Base-by-base conservation (phyloP, 2,113 vertebrate genomes). In the Lynx canadensis region DNA sequence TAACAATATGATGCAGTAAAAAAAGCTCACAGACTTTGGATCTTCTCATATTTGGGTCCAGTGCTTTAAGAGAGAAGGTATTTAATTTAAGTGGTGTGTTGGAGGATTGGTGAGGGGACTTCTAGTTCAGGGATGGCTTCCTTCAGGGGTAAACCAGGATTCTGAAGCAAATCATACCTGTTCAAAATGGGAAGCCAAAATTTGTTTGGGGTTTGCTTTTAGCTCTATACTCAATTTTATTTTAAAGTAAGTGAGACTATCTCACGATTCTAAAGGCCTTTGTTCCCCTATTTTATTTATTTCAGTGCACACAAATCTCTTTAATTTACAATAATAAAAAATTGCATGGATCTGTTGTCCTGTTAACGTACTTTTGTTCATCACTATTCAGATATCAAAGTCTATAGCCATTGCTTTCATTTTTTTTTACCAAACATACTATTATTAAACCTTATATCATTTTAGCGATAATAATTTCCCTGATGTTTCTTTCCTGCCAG, bases 101-200 rank as follows among this genome's bases (percentile, higher is more conserved):
- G 14, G 33, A 73, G 55, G 33, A 29, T 74, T 50, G 45, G 15
- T n/a, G 55, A 89, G 41, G 33, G 27, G 27, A 41, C 19, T 83
- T 83, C 4, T 66, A 94, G 85, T 74, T 94, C 27, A 89, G 65
- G 36, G 48, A 68, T 66, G 2, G 36, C 68, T 68, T 94, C 27
- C 41, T 79, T 79, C 52, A 89, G 33, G n/a, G 4, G 36, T 74
- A 94, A 89, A 13, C n/a, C 19, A 45, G 41, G 60, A 74, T 52
- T 94, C 83, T 89, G 41, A 73, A 89, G 33, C 73, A 81, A 63
- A 74, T 74, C 33, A 89, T 50, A 48, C 41, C 33, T 82, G 27
- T 89, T 89, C 33, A 82, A 89, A 94, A 52, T 55, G 82, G 86
- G 45, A 94, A 73, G 78, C 65, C 85, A 89, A 74, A 81, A 41